Base-by-base conservation (phyloP, 1,140 invertebrate genomes). In the Pogonomyrmex barbatus region DNA sequence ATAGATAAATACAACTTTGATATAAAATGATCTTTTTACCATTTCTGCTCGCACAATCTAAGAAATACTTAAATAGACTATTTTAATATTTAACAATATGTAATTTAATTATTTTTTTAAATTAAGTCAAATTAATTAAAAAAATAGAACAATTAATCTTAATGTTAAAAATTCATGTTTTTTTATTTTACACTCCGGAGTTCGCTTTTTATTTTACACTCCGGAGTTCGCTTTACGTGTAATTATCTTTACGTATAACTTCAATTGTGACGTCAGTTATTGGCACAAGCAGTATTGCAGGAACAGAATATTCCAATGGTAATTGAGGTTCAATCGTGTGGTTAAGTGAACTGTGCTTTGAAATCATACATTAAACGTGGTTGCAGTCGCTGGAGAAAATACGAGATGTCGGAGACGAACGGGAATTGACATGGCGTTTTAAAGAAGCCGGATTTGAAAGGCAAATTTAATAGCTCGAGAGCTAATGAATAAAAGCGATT, bases 401-500 rank as follows among this genome's bases (percentile, higher is more conserved):
- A 70, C 63, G 77, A 65, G 77, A 65, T 65, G 17, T 36, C 42
- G 45, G 33, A 2, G 45, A 65, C 30, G 60, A 54, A 24, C 3
- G 42, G 24, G 77, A 56, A 70, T 81, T 81, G 63, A 81, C 77
- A 70, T 14, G 24, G 39, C 14, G 65, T 36, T 58, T 71, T 56
- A 81, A 81, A 70, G 65, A 70, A 81, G 36, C 10, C 39, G 14
- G 9, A 71, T 81, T 42, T 71, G n/a, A 81, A 81, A 71, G 78
- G 50, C 78, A 71, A 81, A 81, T 71, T 81, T 71, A 81, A 81
- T 81, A 81, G 65, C 78, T n/a, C 14, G 65, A 56, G 50, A 70
- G 50, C 39, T 81, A 71, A 56, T 81, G 65, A 81, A 71, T 81
- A 70, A 81, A 81, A 81, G 65, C 65, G 65, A 71, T 71, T 71